These are phyloP conservation scores for Cynopterus brachyotis DNA, from an alignment of 2,113 vertebrate genomes.

Conservation along the genomic window DNA sequence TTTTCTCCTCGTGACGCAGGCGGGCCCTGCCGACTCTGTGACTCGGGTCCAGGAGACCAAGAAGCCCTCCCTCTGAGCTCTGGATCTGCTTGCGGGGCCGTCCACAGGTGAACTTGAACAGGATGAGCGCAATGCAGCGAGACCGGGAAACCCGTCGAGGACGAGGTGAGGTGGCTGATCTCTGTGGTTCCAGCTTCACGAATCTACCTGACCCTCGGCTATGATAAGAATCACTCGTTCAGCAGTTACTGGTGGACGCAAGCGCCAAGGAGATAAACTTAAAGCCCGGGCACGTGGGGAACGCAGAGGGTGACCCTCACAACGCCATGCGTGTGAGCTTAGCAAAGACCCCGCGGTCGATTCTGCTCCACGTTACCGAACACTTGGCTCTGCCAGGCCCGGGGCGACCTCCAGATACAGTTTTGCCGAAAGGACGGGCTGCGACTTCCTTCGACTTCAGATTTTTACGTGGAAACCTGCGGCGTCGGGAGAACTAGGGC, in stretches of 20 bases:
- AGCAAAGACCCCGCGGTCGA: too few relatives aligned
- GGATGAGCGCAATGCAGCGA: background rate
- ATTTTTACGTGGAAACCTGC: background rate
- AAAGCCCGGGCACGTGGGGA: background rate
- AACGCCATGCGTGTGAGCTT: too few relatives aligned
- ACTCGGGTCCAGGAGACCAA: slow-evolving; percentile 29
- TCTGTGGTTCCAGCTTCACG: background rate
- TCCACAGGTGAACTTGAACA: background rate
- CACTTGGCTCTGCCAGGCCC: too few relatives aligned
- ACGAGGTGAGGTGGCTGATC: background rate
- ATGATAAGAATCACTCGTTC: background rate
- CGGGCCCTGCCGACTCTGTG: background rate
- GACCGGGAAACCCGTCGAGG: too few relatives aligned
- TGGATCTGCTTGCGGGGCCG: background rate
- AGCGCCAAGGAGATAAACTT: background rate
- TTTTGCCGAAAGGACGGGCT: too few relatives aligned
- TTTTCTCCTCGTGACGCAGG: background rate
- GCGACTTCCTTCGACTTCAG: background rate
- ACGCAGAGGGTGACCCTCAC: background rate
- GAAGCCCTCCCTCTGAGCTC: background rate
- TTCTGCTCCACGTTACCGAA: too few relatives aligned
- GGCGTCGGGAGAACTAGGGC: background rate
- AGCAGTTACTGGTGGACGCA: background rate
- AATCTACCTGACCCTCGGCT: background rate
- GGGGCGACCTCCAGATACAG: too few relatives aligned